phyloP scores from a whole-genome alignment of 2,888 invertebrate genomes.

The Protophormia terraenovae region DNA sequence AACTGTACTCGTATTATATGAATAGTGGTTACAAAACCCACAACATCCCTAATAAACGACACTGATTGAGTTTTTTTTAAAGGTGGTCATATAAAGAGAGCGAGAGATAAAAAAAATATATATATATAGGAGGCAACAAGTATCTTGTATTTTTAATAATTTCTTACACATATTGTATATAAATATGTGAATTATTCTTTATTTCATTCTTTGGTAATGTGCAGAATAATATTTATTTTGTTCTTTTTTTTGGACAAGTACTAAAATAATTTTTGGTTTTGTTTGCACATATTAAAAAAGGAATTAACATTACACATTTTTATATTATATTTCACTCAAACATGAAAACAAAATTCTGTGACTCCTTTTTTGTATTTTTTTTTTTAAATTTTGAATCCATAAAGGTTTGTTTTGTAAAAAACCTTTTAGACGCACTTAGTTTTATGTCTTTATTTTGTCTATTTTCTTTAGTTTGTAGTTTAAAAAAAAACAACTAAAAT shows the following conservation, averaged over 20 bases:
- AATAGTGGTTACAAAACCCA: conserved; percentile 65
- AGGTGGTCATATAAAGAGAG: not conserved
- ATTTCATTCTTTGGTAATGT: conserved; percentile 1
- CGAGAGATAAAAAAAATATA: not conserved
- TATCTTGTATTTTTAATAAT: conserved; percentile 30
- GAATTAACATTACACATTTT: too few species aligned
- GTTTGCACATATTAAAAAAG: too few species aligned
- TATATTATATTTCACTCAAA: too few species aligned
- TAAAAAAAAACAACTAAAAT: not conserved
- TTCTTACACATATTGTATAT: not conserved
- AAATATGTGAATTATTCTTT: not conserved
- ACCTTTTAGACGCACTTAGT: not conserved
- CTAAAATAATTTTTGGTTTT: too few species aligned
- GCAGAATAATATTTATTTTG: conserved; percentile 10
- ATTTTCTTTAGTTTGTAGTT: conserved; percentile 5
- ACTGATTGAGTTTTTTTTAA: conserved; percentile 1
- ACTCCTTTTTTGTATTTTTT: not conserved
- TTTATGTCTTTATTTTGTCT: not conserved
- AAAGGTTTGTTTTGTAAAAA: not conserved
- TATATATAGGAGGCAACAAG: conserved; percentile 15
- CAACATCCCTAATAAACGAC: conserved; percentile 5
- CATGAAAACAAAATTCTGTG: too few species aligned
- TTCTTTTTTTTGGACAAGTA: too few species aligned
- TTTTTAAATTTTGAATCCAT: not conserved
- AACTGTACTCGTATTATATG: conserved; percentile 76